Conservation (phyloP, 2,888 invertebrate species). For the Chalcis sispes region DNA sequence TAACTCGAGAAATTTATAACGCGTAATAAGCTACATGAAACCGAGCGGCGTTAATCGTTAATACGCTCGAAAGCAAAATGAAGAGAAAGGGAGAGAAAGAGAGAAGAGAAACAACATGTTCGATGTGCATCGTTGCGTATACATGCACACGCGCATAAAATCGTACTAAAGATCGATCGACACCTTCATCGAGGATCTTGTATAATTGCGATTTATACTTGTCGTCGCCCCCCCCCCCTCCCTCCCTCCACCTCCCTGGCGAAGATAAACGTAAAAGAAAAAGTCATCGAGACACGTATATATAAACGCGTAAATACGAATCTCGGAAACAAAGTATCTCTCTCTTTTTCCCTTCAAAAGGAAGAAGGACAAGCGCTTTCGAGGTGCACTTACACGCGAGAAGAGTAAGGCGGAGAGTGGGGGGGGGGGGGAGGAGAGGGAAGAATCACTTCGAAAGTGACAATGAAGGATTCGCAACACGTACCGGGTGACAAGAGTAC, state of each 20-base stretch:
- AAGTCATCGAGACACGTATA: no score
- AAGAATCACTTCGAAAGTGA: conserved; percentile 61
- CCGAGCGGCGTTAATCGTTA: conserved; percentile 1
- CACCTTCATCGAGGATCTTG: background rate
- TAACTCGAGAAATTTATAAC: conserved; percentile 1
- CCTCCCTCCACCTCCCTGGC: no score
- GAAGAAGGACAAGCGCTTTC: background rate
- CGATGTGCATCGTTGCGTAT: background rate
- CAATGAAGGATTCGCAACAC: conserved; percentile 64
- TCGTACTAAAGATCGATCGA: conserved; percentile 25
- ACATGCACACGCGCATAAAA: background rate
- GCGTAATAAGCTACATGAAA: conserved; percentile 28
- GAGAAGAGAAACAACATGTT: no score
- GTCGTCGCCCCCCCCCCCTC: background rate
- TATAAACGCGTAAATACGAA: no score
- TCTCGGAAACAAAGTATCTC: no score
- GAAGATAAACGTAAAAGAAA: background rate
- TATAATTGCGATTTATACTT: conserved; percentile 34
- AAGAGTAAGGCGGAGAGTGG: conserved; percentile 16
- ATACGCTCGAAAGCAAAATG: no score
- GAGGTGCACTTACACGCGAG: no score
- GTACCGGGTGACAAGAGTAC: conserved; percentile 57
- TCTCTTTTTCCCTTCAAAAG: no score
- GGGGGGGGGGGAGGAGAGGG: no score
- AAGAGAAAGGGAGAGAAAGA: no score